Percentiles rank a stretch among this genome's conserved stretches.
phyloP scores from a whole-genome alignment of 2,797 vertebrate species.

The Bradypodion pumilum region DNA sequence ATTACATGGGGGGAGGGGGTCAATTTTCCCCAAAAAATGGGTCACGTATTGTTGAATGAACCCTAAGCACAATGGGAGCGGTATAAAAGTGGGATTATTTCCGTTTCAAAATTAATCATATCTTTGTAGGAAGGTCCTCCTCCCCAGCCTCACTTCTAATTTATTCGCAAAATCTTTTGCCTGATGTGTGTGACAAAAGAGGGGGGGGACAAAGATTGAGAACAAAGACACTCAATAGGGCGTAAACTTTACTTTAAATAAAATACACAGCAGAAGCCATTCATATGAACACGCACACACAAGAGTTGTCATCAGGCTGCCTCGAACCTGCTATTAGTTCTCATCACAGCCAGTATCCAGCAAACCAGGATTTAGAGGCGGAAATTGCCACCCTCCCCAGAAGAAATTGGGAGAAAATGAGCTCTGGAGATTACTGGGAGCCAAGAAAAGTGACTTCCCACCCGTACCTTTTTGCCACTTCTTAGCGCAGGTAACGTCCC shows the following conservation, averaged over 20 bases:
- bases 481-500: slow-evolving; percentile 20
- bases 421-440: neutral
- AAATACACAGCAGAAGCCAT: slow-evolving; percentile 40
- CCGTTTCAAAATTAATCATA: too few species aligned
- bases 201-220: neutral
- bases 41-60: too few species aligned
- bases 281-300: slow-evolving; percentile 16
- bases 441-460: neutral
- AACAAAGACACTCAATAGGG: neutral
- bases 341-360: slow-evolving; percentile 33
- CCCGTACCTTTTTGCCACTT: neutral
- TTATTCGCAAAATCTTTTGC: neutral
- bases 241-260: slow-evolving; percentile 46
- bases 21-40: too few species aligned
- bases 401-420: neutral
- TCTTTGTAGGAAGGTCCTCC: neutral
- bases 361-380: neutral
- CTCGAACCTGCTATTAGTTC: slow-evolving; percentile 20
- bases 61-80: too few species aligned
- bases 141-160: too few species aligned
- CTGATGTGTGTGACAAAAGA: neutral
- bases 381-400: neutral
- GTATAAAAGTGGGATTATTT: too few species aligned
- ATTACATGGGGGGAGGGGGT: too few species aligned
- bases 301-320: slow-evolving; percentile 5